Percentiles rank a stretch among this genome's conserved stretches.
phyloP scores from a whole-genome alignment of 2,797 vertebrate species.

The Hydrolagus colliei region DNA sequence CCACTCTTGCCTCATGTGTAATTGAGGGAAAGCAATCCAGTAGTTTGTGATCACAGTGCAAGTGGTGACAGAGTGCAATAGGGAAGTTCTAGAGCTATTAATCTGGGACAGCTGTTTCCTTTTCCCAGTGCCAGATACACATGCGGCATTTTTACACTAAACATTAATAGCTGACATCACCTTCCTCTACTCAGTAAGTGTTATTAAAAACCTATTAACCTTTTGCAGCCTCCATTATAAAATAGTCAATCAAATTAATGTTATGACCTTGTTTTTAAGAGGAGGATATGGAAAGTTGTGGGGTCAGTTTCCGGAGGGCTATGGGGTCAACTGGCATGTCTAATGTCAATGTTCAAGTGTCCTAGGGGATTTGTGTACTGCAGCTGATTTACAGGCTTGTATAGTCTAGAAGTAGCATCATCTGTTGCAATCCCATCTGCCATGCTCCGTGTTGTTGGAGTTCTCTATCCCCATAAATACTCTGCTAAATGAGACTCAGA shows the following conservation, averaged over 20 bases:
- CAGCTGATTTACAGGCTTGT: not conserved
- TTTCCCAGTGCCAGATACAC: not conserved
- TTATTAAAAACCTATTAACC: not conserved
- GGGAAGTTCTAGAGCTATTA: not conserved
- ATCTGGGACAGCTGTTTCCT: slow-evolving; percentile 15
- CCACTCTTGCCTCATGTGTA: not conserved
- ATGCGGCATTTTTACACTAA: not conserved
- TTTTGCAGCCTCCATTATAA: not conserved
- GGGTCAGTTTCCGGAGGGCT: not conserved
- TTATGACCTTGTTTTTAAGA: not conserved
- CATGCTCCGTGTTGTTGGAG: not conserved
- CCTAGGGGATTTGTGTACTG: not conserved
- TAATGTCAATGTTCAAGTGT: not conserved
- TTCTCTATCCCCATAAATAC: not conserved
- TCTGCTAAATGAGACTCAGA: no score
- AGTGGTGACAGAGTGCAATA: slow-evolving; percentile 14
- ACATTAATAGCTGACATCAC: not conserved
- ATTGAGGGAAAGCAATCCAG: not conserved
- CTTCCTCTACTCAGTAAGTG: not conserved
- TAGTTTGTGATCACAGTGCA: not conserved
- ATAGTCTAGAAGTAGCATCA: not conserved
- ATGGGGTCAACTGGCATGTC: not conserved
- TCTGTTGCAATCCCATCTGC: not conserved
- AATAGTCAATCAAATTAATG: not conserved
- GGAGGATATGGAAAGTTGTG: not conserved